phyloP scores from a whole-genome alignment of 92 coral and sea anemone genomes.

The Metridium senile region DNA sequence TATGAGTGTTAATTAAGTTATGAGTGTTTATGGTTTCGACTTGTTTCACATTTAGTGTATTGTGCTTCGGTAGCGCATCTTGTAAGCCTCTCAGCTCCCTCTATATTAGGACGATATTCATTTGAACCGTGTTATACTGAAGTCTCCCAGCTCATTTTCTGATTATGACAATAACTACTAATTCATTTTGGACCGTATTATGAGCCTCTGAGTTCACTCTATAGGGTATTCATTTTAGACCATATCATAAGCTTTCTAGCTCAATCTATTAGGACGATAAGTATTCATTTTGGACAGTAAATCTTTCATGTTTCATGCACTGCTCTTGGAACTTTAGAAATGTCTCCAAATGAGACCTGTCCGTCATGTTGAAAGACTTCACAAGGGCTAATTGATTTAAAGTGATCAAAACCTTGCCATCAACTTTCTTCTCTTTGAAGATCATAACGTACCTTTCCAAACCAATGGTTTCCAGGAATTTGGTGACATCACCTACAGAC shows the following conservation, averaged over 20 bases:
- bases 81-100: too few species aligned
- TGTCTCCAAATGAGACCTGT: constrained; percentile 8
- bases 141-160: too few species aligned
- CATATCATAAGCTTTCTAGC: neutral
- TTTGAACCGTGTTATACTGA: too few species aligned
- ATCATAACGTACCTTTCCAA: constrained; percentile 14
- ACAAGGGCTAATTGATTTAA: constrained; percentile 2
- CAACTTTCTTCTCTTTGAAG: constrained; percentile 22
- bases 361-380: neutral
- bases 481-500: constrained; percentile 4
- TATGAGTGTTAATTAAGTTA: too few species aligned
- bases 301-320: constrained; percentile 17
- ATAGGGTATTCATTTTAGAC: too few species aligned
- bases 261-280: neutral
- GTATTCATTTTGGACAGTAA: neutral
- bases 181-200: too few species aligned
- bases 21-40: too few species aligned
- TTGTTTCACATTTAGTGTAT: too few species aligned
- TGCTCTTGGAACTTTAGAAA: constrained; percentile 12
- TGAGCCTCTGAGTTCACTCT: too few species aligned
- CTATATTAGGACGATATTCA: too few species aligned
- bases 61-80: too few species aligned
- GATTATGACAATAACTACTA: too few species aligned
- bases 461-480: constrained; percentile 5
- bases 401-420: constrained; percentile 20